Conservation (phyloP, 53 echinoderm and acorn worm genomes). For the Henricia sp. region DNA sequence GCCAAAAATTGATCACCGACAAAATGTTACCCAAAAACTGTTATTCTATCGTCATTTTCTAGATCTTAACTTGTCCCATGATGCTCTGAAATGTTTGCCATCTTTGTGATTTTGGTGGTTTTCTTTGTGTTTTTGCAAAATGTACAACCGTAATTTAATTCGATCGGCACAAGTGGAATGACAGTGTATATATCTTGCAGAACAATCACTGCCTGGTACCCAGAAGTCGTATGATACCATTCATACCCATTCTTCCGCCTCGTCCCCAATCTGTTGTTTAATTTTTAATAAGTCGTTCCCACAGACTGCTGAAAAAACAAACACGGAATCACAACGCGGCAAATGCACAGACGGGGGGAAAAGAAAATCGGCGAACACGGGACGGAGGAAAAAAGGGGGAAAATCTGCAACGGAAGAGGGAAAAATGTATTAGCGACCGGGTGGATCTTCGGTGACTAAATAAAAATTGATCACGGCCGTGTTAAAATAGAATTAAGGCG, state of each 20-base stretch:
- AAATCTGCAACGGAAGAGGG: not conserved
- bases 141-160: no score
- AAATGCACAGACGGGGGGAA: not conserved
- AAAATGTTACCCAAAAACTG: no score
- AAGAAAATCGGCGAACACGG: not conserved
- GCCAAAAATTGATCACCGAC: no score
- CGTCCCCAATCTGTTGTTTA: constrained; percentile 9
- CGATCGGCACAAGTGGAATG: no score
- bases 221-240: not conserved
- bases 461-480: constrained; percentile 59
- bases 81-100: no score
- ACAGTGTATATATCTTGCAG: no score
- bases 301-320: constrained; percentile 57
- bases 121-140: no score
- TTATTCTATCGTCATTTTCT: no score
- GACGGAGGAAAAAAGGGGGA: not conserved
- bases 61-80: no score
- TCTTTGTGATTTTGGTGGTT: no score
- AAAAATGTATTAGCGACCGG: constrained; percentile 27
- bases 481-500: constrained; percentile 51
- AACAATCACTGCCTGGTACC: not conserved
- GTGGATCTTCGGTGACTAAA: constrained; percentile 35
- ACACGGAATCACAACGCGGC: constrained; percentile 15
- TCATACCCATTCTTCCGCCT: not conserved
- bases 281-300: constrained; percentile 9